Conservation (phyloP, 2,797 vertebrate genomes). For the Dendrocincla fuliginosa region DNA sequence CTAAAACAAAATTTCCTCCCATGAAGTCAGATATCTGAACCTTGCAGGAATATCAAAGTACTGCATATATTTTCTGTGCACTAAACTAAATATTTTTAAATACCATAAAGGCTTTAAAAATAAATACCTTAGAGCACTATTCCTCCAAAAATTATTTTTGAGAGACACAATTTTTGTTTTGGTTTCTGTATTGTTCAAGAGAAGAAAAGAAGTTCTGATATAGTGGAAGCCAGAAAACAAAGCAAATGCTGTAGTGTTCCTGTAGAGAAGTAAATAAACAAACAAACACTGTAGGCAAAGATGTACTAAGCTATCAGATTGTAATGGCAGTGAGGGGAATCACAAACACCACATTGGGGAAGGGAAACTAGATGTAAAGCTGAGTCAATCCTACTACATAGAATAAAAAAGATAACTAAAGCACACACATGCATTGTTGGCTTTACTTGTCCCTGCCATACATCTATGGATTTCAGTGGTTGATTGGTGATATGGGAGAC, state of each 20-base stretch:
- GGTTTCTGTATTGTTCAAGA: constrained; percentile 2
- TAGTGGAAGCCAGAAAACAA: background rate
- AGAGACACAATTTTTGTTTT: background rate
- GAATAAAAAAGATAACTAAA: background rate
- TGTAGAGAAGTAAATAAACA: background rate
- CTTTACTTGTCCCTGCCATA: background rate
- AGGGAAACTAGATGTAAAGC: background rate
- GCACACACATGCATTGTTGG: background rate
- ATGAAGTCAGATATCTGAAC: constrained; percentile 4
- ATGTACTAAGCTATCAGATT: background rate
- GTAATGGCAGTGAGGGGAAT: background rate
- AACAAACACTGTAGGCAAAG: background rate
- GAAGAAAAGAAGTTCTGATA: background rate
- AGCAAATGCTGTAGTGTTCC: background rate
- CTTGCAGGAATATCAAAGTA: constrained; percentile 25
- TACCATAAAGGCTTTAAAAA: constrained; percentile 15
- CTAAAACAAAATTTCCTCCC: constrained; percentile 28
- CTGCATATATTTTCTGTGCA: constrained; percentile 29
- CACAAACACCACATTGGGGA: background rate
- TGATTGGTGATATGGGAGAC: background rate
- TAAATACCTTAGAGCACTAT: constrained; percentile 12
- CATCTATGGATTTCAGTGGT: background rate
- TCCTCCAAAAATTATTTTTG: constrained; percentile 3
- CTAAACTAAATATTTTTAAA: constrained; percentile 45
- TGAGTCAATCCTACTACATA: background rate